Evolutionary conservation across 2,888 invertebrate genomes (phyloP).

Genomic region (Drosophila eohydei): DNA sequence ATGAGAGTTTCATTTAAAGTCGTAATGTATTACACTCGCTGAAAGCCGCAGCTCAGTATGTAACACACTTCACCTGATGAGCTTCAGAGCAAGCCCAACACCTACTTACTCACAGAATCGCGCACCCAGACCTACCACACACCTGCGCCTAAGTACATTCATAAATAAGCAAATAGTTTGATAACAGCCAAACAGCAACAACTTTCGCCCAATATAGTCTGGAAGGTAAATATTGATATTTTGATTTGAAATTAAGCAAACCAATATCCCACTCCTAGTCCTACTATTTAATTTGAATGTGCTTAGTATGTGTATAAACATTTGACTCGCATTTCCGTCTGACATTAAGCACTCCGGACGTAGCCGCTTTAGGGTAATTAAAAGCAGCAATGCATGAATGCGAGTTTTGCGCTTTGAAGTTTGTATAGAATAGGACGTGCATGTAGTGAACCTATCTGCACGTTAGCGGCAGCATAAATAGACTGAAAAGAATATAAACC

Average conservation of each 20-base stretch:
- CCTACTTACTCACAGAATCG: slow-evolving; percentile 15
- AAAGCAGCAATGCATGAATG: slow-evolving; percentile 52
- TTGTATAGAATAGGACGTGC: slow-evolving; percentile 21
- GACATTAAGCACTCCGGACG: slow-evolving; percentile 20
- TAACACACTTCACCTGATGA: slow-evolving; percentile 41
- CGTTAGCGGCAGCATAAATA: neutral
- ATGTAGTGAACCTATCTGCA: neutral
- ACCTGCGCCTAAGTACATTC: slow-evolving; percentile 20
- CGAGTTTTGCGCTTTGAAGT: slow-evolving; percentile 63
- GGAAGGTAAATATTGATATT: slow-evolving; percentile 66
- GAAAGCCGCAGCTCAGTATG: slow-evolving; percentile 24
- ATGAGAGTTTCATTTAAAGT: neutral
- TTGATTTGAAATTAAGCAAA: slow-evolving; percentile 64
- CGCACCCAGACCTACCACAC: slow-evolving; percentile 10
- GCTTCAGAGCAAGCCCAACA: slow-evolving; percentile 19
- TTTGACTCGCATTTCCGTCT: slow-evolving; percentile 16
- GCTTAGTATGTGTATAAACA: slow-evolving; percentile 5
- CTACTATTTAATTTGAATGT: slow-evolving; percentile 9
- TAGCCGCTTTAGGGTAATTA: slow-evolving; percentile 46
- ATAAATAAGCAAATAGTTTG: slow-evolving; percentile 65
- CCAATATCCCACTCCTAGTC: slow-evolving; percentile 35
- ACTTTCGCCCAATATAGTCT: slow-evolving; percentile 6
- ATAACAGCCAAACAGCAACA: slow-evolving; percentile 45
- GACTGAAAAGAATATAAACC: neutral
- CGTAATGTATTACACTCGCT: slow-evolving; percentile 5